Conservation (phyloP, 2,888 invertebrate genomes). For the Autographa gamma region DNA sequence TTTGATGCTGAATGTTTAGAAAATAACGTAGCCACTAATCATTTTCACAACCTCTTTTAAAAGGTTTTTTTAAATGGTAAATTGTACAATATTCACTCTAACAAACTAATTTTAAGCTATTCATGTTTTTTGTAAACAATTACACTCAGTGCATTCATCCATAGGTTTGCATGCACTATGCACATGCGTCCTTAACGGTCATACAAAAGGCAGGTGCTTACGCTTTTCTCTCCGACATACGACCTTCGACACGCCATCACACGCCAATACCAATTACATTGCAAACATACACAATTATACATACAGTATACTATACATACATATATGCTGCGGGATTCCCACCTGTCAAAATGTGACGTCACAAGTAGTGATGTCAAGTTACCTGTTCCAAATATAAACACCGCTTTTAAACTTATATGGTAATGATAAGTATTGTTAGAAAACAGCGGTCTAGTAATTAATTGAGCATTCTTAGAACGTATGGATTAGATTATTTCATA, state of each 20-base stretch:
- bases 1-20: not conserved
- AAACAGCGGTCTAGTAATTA: not conserved
- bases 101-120: too few relatives aligned
- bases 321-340: slow-evolving; percentile 40
- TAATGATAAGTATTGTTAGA: not conserved
- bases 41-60: too few relatives aligned
- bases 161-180: slow-evolving; percentile 56
- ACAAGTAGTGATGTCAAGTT: slow-evolving; percentile 20
- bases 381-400: slow-evolving; percentile 20
- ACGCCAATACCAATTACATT: slow-evolving; percentile 29
- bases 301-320: too few relatives aligned
- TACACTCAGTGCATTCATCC: slow-evolving; percentile 26
- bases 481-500: not conserved
- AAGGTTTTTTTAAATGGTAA: too few relatives aligned
- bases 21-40: slow-evolving; percentile 3
- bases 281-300: not conserved
- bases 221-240: slow-evolving; percentile 18
- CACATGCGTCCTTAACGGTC: slow-evolving; percentile 67
- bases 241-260: slow-evolving; percentile 20
- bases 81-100: too few relatives aligned
- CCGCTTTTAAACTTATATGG: not conserved
- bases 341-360: slow-evolving; percentile 1
- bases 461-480: not conserved
- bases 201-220: slow-evolving; percentile 58
- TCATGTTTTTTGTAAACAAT: too few relatives aligned